These are phyloP conservation scores for Petroica traversi DNA, from an alignment of 2,113 vertebrate species.

Conservation along the genomic window DNA sequence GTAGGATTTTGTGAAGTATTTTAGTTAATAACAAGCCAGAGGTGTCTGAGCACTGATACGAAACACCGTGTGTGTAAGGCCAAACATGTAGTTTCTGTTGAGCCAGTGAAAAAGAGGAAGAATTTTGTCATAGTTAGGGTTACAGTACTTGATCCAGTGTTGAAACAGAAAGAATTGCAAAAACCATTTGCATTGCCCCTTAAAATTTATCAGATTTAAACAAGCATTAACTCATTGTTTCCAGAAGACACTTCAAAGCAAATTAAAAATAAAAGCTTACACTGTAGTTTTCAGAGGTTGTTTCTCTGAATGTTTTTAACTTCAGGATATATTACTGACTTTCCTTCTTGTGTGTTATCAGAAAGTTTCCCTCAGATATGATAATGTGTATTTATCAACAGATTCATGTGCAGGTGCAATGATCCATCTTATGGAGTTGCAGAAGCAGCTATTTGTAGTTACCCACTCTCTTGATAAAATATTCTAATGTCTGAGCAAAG, in stretches of 20 bases:
- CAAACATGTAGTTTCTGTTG: background rate
- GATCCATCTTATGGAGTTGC: background rate
- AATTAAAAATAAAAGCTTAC: background rate
- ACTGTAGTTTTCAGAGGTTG: background rate
- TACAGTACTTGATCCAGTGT: background rate
- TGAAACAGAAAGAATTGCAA: constrained; percentile 25
- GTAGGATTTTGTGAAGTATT: background rate
- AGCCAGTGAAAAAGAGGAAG: background rate
- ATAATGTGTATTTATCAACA: background rate
- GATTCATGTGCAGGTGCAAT: background rate
- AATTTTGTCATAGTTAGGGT: background rate
- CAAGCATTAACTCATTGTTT: background rate
- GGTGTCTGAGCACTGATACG: background rate
- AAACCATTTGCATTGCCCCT: constrained; percentile 10
- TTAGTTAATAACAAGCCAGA: background rate
- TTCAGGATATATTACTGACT: background rate
- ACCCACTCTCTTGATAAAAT: background rate
- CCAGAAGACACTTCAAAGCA: background rate
- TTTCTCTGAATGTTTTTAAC: background rate
- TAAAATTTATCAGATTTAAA: background rate
- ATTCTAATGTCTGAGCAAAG: background rate
- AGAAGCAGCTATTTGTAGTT: background rate
- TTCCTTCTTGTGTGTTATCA: background rate
- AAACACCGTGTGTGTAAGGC: rapidly evolving
- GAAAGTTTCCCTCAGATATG: background rate